Evolutionary conservation across 2,113 vertebrate species (phyloP).

Genomic region (Rhombomys opimus): DNA sequence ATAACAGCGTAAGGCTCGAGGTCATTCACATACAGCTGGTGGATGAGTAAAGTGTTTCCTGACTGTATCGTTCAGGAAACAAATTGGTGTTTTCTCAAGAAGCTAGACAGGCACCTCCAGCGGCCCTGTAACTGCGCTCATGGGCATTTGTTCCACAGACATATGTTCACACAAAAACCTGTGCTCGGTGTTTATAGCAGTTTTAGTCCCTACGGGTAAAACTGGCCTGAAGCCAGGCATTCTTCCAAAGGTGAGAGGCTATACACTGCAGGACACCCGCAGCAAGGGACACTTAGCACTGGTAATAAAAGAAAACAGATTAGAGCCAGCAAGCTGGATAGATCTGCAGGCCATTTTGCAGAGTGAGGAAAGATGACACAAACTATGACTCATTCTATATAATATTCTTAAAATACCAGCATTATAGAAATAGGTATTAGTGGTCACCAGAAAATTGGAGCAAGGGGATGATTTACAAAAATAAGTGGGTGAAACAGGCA

Average conservation of each 20-base stretch:
- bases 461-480: background rate
- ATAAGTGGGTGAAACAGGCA: background rate
- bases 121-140: background rate
- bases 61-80: background rate
- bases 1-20: background rate
- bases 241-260: background rate
- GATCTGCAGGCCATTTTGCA: background rate
- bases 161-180: background rate
- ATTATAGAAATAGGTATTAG: background rate
- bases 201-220: background rate
- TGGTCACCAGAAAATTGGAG: background rate
- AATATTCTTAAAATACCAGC: background rate
- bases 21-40: background rate
- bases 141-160: background rate
- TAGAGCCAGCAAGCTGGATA: background rate
- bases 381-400: background rate
- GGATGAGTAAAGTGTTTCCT: background rate
- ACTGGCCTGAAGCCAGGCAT: background rate
- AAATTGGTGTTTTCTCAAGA: background rate
- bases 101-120: background rate
- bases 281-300: fast-evolving
- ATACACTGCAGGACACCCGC: fast-evolving
- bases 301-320: background rate
- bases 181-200: background rate
- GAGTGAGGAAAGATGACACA: background rate